Base-by-base conservation (phyloP, 2,888 invertebrate species). In the Smittia aterrima region DNA sequence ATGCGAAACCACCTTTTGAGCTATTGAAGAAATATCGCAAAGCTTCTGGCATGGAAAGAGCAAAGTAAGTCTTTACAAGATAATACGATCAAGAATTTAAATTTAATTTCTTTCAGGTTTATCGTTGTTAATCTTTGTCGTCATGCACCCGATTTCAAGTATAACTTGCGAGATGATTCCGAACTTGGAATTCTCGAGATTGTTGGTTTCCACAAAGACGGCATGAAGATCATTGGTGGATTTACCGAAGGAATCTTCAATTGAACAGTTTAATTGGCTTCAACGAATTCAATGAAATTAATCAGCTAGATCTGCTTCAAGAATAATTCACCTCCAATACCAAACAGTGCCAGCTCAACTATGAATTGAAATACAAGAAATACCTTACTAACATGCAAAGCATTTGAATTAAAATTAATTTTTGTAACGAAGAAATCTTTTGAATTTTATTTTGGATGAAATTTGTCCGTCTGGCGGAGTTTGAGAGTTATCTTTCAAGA, bases 1-100 rank as follows among this genome's bases (percentile, higher is more conserved):
- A 66, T 53, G 74, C 38, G 18, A 41, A 53, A 18, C 66, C 74
- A 9, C 58, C 27, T 11, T 16, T 25, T 6, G 38, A 25, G 1
- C 64, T 40, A 6, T 16, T 74, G 1, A 22, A 74, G 24, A 74
- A 47, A 4, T 74, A 74, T 25, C 41, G 74, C 22, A 41, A 66
- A 22, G 47, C 27, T 18, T 62, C 62, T 58, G 58, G 62, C 41
- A 16, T 64, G 24, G 62, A 73, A 13, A 73, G 38, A 40, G 24
- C 72, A 0, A 73, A 73, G 72, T 73, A 24, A 72, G 70, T n/a
- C n/a, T n/a, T n/a, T n/a, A n/a, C n/a, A n/a, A 38, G 38, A 38
- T 38, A 9, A 11, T 9, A 11, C 11, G 38, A 38, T 38, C 38
- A 38, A 9, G 38, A 9, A 58, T 58, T 58, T 58, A 2, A 13